Evolutionary conservation across 2,888 invertebrate species (phyloP).

Genomic region (Chalcosyrphus nemorum): DNA sequence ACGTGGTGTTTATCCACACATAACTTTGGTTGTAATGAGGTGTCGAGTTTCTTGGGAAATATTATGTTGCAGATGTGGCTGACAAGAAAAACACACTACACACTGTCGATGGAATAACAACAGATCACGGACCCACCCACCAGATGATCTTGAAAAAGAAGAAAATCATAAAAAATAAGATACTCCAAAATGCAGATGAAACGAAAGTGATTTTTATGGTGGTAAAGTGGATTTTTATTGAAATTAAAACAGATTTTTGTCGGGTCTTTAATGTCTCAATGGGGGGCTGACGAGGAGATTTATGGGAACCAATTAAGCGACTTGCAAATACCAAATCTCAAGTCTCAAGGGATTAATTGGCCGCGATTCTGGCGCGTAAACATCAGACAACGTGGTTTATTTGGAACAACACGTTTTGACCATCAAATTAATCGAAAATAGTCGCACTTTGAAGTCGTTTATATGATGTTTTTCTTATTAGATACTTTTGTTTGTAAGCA

Average conservation of each 20-base stretch:
- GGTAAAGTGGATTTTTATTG: constrained; percentile 18
- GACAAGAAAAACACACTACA: no score
- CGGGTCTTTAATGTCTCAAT: background rate
- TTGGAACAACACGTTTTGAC: constrained; percentile 16
- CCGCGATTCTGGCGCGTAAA: constrained; percentile 7
- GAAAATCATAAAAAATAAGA: background rate
- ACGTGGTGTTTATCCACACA: background rate
- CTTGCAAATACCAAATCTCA: background rate
- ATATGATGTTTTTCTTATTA: background rate
- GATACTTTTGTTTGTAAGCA: no score
- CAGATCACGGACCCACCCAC: background rate
- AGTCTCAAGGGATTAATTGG: constrained; percentile 18
- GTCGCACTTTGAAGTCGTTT: constrained; percentile 8
- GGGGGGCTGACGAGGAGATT: constrained; percentile 17
- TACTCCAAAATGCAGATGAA: background rate
- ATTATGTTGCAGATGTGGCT: background rate
- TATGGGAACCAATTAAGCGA: constrained; percentile 2
- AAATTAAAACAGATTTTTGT: background rate
- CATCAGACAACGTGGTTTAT: constrained; percentile 3
- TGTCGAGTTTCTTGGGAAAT: constrained; percentile 14
- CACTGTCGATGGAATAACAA: background rate
- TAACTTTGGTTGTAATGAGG: constrained; percentile 10
- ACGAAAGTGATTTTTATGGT: background rate
- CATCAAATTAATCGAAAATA: background rate
- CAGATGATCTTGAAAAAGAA: background rate